Evolutionary conservation across 23 tunicate species (phyloP), one percentile per base, ranked within the genome.

Genomic region (Trididemnum miniatum): DNA sequence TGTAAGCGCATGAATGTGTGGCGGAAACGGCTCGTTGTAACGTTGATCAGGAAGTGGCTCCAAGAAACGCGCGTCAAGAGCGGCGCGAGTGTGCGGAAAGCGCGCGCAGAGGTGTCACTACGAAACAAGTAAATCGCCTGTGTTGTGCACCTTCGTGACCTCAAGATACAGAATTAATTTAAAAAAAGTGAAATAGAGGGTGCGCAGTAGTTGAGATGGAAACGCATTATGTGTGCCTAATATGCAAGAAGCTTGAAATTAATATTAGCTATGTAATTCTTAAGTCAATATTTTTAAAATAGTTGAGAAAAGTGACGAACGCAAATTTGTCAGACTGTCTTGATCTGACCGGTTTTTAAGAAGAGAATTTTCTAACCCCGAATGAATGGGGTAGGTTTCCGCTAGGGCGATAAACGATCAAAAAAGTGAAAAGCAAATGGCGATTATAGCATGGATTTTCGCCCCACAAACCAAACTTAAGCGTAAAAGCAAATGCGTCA

Each of bases 11-110:
- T 71, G 81, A 37, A n/a, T 73, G 62, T 60, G 74, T 40, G 81
- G 59, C 88, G 88, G 88, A 84, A 84, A 84, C 35, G 88, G 51
- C 74, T 84, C 81, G 88, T 74, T 84, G n/a, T n/a, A n/a, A 63
- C 81, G 79, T 63, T 81, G 81, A 74, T 73, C 88, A 84, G 88
- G 88, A 84, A 84, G 88, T 37, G 69, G 24, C 75, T 74, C 81
- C 81, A 59, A 75, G 81, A 29, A 50, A 30, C 71, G 81, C 81
- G 81, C 59, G 76, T 51, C 65, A 50, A 71, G 60, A 34, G 59
- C 79, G 54, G 74, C 32, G 51, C 71, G 52, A 59, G 81, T 22
- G 88, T 59, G 80, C 34, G 75, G 26, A 9, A 74, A 74, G 23
- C 20, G 24, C 4, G 27, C 24, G 69, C 69, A 23, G 7, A 23